Evolutionary conservation across 2,113 vertebrate genomes (phyloP), one percentile per base, ranked within the genome.

Genomic region (Tenebrosternarchus preto): DNA sequence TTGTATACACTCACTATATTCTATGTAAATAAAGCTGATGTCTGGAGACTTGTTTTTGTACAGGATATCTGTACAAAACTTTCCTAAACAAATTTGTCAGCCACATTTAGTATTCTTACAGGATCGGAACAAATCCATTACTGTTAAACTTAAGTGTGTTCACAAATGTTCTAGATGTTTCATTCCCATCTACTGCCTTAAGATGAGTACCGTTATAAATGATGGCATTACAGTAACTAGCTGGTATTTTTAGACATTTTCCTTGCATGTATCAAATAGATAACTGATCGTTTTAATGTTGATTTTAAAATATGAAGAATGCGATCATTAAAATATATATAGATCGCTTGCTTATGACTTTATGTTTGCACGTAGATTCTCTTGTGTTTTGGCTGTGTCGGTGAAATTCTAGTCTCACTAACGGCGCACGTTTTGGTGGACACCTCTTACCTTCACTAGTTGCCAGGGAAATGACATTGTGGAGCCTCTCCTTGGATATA

Each of bases 41-140:
- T 1, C n/a, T 59, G 4, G 27, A n/a, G n/a, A n/a, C n/a, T n/a
- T 70, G 33, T 39, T 84, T 82, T 74, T 72, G 19, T 69, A 80
- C 82, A 84, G 53, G 25, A 33, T 80, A 80, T 86, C 66, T 80
- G 20, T 31, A 55, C 73, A 78, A 56, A 56, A 53, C 25, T 16
- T 15, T 16, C 29, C 24, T 63, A 75, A 11, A 50, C 77, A 59
- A 46, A 67, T 73, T 76, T 57, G 24, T 25, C 19, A 1, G 15
- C n/a, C 53, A 67, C 43, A 76, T 39, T 60, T 61, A 11, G 56
- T 53, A 59, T 17, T 55, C 56, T 36, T 76, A 29, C n/a, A n/a
- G n/a, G n/a, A n/a, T n/a, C n/a, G n/a, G 24, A 22, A 4, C 3
- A n/a, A n/a, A 22, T n/a, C 56, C 8, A 22, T 59, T 6, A 59